phyloP scores from a whole-genome alignment of 2,888 invertebrate genomes.

The Diabrotica balteata region DNA sequence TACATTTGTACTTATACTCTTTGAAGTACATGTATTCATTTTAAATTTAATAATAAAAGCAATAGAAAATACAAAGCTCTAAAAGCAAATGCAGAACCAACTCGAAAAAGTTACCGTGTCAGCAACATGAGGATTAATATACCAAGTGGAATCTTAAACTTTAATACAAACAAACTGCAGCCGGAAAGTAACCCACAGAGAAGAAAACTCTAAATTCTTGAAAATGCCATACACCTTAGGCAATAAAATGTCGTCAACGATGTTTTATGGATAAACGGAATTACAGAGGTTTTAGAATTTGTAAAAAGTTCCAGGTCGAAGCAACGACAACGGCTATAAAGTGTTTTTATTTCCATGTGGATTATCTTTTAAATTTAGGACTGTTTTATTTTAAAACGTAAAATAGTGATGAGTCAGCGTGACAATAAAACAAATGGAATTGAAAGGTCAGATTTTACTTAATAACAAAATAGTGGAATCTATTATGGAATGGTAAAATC shows the following conservation, averaged over 20 bases:
- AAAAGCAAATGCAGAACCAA: no score
- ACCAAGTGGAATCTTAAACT: not conserved
- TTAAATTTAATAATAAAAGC: no score
- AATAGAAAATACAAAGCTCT: no score
- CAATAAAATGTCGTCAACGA: slow-evolving; percentile 11
- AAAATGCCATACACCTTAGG: slow-evolving; percentile 6
- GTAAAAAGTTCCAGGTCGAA: not conserved
- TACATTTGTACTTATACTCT: no score
- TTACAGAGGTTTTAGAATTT: slow-evolving; percentile 7
- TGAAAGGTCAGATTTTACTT: no score
- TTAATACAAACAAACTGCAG: slow-evolving; percentile 6
- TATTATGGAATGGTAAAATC: no score
- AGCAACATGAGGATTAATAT: not conserved
- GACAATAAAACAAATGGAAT: no score
- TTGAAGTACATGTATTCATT: no score
- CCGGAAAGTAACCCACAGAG: not conserved
- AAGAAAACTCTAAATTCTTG: slow-evolving; percentile 5
- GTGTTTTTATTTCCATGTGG: not conserved
- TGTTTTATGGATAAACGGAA: slow-evolving; percentile 12
- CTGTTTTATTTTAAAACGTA: no score
- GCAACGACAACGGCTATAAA: not conserved
- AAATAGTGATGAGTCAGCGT: no score
- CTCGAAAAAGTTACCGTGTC: not conserved
- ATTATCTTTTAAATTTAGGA: slow-evolving; percentile 4
- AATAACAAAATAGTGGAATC: no score